Evolutionary conservation across 2,888 invertebrate genomes (phyloP), one percentile per base, ranked within the genome.

Genomic region (Tryphoninae sp.): DNA sequence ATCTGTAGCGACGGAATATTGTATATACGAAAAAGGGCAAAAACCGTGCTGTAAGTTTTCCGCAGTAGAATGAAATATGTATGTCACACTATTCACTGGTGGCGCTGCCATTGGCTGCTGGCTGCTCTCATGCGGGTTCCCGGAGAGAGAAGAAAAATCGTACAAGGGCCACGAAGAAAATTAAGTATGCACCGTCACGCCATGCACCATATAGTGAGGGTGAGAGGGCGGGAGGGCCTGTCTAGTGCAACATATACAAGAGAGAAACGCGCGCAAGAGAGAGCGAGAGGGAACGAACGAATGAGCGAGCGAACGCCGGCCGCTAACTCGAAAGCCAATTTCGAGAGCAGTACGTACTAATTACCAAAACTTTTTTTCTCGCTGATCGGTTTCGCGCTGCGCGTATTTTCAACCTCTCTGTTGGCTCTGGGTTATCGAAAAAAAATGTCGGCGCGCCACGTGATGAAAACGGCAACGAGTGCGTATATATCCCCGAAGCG

Each of bases 161-260:
- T 74, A 64, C 69, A 65, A 67, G 61, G 49, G 62, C 74, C 45
- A 55, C 53, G 58, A 74, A 74, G 74, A 64, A 74, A 74, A 79
- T 79, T 74, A 74, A 79, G 74, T 79, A 79, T 79, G 79, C 79
- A 74, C 62, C 68, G 74, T 74, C 79, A 79, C 79, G 79, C 79
- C 58, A 79, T 65, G 62, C 74, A 77, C 62, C 69, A 45, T 71
- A 49, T 26, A 59, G 42, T 19, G 22, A 59, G n/a, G 33, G 4
- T 13, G 9, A 3, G 11, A 45, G 9, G 13, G 11, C 2, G 13
- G 45, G 45, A 13, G 13, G 11, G 4, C 13, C 13, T 45, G 49
- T 61, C 19, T 22, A 65, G 59, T 67, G 68, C 42, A 77, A 77
- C 45, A 45, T 67, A 64, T 76, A 77, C 62, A 53, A 19, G 64